Conservation (phyloP, 2,888 invertebrate genomes). For the Cremastinae sp. region DNA sequence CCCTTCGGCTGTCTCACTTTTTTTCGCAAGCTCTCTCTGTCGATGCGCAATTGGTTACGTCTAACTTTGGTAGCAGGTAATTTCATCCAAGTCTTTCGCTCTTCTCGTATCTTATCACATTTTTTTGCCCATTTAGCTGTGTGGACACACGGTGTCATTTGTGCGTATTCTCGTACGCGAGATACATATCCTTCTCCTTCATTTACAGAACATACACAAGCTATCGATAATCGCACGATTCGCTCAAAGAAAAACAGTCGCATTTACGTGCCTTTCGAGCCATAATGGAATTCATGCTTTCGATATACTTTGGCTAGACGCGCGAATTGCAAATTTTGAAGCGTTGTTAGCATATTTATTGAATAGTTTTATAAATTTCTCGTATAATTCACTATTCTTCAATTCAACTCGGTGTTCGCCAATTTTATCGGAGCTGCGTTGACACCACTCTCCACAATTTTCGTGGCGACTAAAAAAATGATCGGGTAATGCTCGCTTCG, state of each 20-base stretch:
- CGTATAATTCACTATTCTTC: conserved; percentile 2
- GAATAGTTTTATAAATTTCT: background rate
- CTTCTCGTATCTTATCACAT: conserved; percentile 1
- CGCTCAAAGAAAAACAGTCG: conserved; percentile 17
- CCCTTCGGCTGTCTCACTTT: conserved; percentile 30
- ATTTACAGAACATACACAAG: conserved; percentile 4
- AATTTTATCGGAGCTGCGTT: conserved; percentile 23
- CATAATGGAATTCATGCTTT: conserved; percentile 32
- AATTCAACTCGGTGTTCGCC: conserved; percentile 2
- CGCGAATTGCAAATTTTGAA: conserved; percentile 1
- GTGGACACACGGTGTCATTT: background rate
- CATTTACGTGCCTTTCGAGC: conserved; percentile 27
- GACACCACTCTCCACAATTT: conserved; percentile 26
- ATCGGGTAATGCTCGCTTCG: conserved; percentile 36
- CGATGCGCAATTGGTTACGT: background rate
- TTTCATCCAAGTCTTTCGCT: background rate
- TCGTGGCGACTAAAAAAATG: conserved; percentile 44
- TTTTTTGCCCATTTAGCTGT: background rate
- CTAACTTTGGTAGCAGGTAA: background rate
- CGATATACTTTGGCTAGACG: conserved; percentile 13
- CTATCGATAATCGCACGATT: conserved; percentile 20
- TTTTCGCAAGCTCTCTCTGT: conserved; percentile 36
- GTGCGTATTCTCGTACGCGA: background rate
- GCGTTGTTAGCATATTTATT: conserved; percentile 26
- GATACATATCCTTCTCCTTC: conserved; percentile 17